These are phyloP conservation scores for Desoria tigrina DNA, from an alignment of 2,888 invertebrate species.

Conservation along the genomic window DNA sequence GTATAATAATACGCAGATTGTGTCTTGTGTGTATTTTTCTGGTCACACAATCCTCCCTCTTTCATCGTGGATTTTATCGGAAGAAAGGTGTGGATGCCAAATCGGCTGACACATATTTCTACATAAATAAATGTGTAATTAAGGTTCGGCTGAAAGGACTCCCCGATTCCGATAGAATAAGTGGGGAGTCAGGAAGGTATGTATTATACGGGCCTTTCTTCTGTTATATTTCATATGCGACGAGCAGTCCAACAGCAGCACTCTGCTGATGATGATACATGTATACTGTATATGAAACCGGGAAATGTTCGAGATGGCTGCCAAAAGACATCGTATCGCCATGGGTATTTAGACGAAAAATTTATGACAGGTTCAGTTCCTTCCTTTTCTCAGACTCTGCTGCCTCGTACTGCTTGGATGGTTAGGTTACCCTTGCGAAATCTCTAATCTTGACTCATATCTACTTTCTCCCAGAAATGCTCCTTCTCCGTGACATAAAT, in stretches of 20 bases:
- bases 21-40: too few relatives aligned
- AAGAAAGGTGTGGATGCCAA: too few relatives aligned
- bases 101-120: too few relatives aligned
- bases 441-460: constrained; percentile 1
- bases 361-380: constrained; percentile 47
- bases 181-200: constrained; percentile 19
- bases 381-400: constrained; percentile 21
- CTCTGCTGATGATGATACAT: not conserved
- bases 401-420: not conserved
- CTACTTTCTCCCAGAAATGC: too few relatives aligned
- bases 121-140: too few relatives aligned
- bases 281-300: constrained; percentile 40
- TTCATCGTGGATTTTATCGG: too few relatives aligned
- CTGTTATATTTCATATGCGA: too few relatives aligned
- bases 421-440: not conserved
- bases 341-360: constrained; percentile 43
- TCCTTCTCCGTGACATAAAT: too few relatives aligned
- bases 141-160: too few relatives aligned
- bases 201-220: not conserved
- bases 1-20: too few relatives aligned
- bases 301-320: constrained; percentile 30
- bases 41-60: too few relatives aligned
- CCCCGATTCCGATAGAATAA: not conserved
- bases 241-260: too few relatives aligned
- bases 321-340: constrained; percentile 40